phyloP scores from a whole-genome alignment of 1,140 invertebrate genomes.

The Antheraea pernyi region DNA sequence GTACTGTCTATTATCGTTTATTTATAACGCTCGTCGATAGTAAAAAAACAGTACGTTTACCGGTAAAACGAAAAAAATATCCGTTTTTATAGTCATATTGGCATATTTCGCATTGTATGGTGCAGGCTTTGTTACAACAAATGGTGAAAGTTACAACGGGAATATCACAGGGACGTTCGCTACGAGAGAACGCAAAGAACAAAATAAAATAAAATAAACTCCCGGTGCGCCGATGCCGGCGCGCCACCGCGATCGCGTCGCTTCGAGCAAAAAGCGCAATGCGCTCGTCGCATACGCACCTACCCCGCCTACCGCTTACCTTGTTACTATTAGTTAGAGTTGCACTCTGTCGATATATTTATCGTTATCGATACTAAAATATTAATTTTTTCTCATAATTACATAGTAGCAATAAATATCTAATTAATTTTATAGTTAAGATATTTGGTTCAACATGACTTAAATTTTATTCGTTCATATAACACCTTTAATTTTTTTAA shows the following conservation, averaged over 20 bases:
- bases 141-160: conserved; percentile 34
- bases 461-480: too few relatives aligned
- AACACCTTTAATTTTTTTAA: too few relatives aligned
- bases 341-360: background rate
- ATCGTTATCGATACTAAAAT: background rate
- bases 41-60: conserved; percentile 49
- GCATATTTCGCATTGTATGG: conserved; percentile 35
- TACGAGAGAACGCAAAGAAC: conserved; percentile 57
- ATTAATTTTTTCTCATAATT: background rate
- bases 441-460: too few relatives aligned
- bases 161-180: conserved; percentile 49
- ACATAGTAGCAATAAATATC: too few relatives aligned
- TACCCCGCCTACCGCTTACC: conserved; percentile 59
- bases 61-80: conserved; percentile 24
- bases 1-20: conserved; percentile 37
- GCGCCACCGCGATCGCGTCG: conserved; percentile 20
- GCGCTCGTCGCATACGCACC: conserved; percentile 28
- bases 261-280: conserved; percentile 59
- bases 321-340: background rate
- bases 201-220: conserved; percentile 67
- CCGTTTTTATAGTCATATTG: conserved; percentile 53
- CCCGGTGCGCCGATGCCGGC: conserved; percentile 42
- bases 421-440: too few relatives aligned
- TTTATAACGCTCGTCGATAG: conserved; percentile 56
- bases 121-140: conserved; percentile 40